Percentiles rank a stretch among this genome's conserved stretches.
phyloP scores from a whole-genome alignment of 2,113 vertebrate species.

The Oplegnathus fasciatus region DNA sequence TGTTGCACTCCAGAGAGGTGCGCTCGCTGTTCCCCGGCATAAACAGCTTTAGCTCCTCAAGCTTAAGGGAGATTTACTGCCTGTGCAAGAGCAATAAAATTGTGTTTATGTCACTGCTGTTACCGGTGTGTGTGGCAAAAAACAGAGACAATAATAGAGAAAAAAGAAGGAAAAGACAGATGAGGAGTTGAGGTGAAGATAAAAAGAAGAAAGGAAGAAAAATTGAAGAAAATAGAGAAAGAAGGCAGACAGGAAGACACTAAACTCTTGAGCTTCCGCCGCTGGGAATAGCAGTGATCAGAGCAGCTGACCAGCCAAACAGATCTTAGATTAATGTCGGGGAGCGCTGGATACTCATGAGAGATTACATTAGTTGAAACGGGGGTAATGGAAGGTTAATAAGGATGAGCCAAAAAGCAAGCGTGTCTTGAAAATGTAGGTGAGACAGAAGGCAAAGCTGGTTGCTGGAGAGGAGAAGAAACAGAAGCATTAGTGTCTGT shows the following conservation, averaged over 20 bases:
- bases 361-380: constrained; percentile 57
- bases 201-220: constrained; percentile 1
- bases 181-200: not conserved
- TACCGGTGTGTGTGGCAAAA: constrained; percentile 24
- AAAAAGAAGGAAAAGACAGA: constrained; percentile 9
- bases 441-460: constrained; percentile 52
- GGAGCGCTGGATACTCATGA: constrained; percentile 28
- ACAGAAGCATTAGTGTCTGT: constrained; percentile 57
- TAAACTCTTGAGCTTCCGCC: not conserved
- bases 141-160: constrained; percentile 14
- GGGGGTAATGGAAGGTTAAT: constrained; percentile 60
- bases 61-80: constrained; percentile 71
- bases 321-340: constrained; percentile 41
- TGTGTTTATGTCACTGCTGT: constrained; percentile 54
- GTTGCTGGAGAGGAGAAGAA: constrained; percentile 44
- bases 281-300: constrained; percentile 16
- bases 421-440: constrained; percentile 62
- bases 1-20: constrained; percentile 57
- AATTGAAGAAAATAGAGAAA: not conserved
- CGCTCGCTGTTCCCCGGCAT: constrained; percentile 56
- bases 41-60: constrained; percentile 70
- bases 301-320: constrained; percentile 48
- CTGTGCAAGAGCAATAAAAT: constrained; percentile 62
- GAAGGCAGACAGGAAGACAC: not conserved
- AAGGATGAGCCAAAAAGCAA: constrained; percentile 61